Evolutionary conservation across 1,140 invertebrate species (phyloP).

Genomic region (Anastatus disparis): DNA sequence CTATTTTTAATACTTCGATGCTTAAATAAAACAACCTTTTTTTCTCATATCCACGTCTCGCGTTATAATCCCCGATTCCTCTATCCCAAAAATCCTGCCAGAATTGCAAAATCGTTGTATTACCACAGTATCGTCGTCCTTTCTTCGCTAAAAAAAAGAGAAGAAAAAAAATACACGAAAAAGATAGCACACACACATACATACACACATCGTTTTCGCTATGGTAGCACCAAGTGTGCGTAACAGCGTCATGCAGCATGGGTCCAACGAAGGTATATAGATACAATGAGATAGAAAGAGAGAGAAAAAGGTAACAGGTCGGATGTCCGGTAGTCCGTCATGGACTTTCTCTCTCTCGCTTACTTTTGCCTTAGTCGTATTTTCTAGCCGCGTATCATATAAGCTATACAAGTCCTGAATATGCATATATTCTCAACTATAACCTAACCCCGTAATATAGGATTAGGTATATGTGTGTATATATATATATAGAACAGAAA

Average conservation of each 20-base stretch:
- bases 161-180: neutral
- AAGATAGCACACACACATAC: too few species aligned
- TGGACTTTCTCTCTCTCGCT: slow-evolving; percentile 55
- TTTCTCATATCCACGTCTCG: too few species aligned
- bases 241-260: slow-evolving; percentile 20
- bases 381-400: slow-evolving; percentile 48
- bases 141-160: neutral
- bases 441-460: slow-evolving; percentile 15
- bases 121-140: slow-evolving; percentile 4
- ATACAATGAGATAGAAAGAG: neutral
- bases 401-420: slow-evolving; percentile 61
- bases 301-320: slow-evolving; percentile 61
- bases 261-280: slow-evolving; percentile 21
- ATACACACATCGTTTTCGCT: too few species aligned
- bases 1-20: too few species aligned
- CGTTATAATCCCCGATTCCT: neutral
- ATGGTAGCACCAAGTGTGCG: neutral
- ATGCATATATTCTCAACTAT: slow-evolving; percentile 60
- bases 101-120: slow-evolving; percentile 23
- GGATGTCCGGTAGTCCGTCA: slow-evolving; percentile 67
- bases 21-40: too few species aligned
- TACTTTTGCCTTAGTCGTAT: slow-evolving; percentile 47
- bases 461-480: neutral
- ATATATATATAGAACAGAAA: too few species aligned
- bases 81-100: neutral